These are phyloP conservation scores for Cochlearius cochlearius DNA, from an alignment of 2,113 vertebrate species.

Conservation along the genomic window DNA sequence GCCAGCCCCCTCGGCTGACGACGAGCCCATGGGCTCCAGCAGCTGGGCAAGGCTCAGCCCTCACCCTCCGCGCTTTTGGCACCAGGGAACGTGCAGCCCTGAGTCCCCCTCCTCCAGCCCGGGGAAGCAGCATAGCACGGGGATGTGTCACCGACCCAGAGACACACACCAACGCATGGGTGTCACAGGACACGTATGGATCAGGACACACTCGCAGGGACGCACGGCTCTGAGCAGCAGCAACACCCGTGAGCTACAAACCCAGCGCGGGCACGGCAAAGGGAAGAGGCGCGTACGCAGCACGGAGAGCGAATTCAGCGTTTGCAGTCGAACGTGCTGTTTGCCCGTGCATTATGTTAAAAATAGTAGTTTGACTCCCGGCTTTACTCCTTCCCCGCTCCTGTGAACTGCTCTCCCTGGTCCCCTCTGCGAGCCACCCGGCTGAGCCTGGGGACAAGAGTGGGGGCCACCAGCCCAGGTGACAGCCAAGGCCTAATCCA, in stretches of 20 bases:
- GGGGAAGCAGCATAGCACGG: background rate
- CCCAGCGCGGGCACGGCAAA: background rate
- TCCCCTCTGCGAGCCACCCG: background rate
- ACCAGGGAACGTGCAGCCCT: background rate
- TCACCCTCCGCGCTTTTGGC: background rate
- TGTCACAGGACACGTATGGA: background rate
- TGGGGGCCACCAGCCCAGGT: background rate
- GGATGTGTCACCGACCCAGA: background rate
- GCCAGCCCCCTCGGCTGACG: background rate
- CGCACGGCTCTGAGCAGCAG: background rate
- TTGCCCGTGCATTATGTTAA: background rate
- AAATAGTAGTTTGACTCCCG: background rate
- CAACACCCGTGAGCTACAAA: fast-evolving
- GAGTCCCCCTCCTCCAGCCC: background rate
- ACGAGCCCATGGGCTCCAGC: background rate
- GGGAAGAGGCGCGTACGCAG: fast-evolving
- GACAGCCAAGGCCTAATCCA: background rate
- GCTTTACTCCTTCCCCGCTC: background rate
- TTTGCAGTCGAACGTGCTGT: fast-evolving
- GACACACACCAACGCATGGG: background rate
- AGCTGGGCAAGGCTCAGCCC: background rate
- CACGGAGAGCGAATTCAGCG: fast-evolving
- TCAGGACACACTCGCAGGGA: background rate
- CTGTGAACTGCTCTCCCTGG: background rate
- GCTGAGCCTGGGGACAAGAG: background rate